Percentiles rank a stretch among this genome's conserved stretches.
Conservation (phyloP, 2,797 vertebrate species). For the Aldrovandia affinis region DNA sequence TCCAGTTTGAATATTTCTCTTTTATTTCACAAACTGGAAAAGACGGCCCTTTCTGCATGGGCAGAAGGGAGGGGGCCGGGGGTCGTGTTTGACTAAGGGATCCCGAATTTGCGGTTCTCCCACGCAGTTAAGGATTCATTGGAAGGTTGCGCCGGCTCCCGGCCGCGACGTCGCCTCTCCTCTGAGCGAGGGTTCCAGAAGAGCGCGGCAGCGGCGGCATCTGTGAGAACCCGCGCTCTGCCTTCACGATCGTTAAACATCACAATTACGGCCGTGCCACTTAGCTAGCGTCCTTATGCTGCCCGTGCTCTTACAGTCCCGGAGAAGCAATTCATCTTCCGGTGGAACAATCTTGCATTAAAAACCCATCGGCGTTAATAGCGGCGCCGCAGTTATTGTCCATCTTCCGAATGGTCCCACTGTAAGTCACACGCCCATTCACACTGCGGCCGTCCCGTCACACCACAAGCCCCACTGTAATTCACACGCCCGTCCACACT, state of each 20-base stretch:
- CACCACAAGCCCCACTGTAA: no score
- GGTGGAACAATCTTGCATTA: conserved; percentile 28
- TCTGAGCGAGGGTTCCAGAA: conserved; percentile 61
- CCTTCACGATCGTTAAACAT: conserved; percentile 47
- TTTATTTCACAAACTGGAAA: background rate
- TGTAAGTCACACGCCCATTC: no score
- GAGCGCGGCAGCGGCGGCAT: conserved; percentile 61
- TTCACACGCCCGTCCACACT: background rate
- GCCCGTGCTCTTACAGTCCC: background rate
- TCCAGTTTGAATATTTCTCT: background rate
- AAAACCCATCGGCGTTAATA: conserved; percentile 25
- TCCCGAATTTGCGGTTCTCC: background rate
- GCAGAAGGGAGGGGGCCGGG: background rate
- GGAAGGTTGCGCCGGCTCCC: background rate
- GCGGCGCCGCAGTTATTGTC: background rate
- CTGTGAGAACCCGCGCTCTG: conserved; percentile 47
- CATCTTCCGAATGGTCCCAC: background rate
- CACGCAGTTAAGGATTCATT: background rate
- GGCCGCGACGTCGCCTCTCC: background rate
- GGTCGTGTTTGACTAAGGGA: background rate
- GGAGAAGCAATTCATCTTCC: background rate
- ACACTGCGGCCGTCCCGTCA: no score
- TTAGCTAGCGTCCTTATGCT: background rate
- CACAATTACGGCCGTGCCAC: conserved; percentile 37
- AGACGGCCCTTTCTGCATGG: background rate